Percentiles rank a stretch among this genome's conserved stretches.
Evolutionary conservation across 2,797 vertebrate species (phyloP).

Genomic region (Morus bassanus): DNA sequence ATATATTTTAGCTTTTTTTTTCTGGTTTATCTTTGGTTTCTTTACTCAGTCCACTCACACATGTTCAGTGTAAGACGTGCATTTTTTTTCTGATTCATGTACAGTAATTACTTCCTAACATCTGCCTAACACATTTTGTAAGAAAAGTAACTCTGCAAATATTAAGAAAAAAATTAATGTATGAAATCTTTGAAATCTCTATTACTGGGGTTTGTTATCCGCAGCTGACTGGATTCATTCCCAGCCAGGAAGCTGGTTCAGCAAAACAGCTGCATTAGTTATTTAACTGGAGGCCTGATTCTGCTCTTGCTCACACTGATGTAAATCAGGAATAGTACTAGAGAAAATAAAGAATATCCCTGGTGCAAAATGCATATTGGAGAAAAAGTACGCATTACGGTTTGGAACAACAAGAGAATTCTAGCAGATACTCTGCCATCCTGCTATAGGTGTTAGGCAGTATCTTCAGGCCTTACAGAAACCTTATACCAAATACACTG

Average conservation of each 20-base stretch:
- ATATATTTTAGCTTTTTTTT: not conserved
- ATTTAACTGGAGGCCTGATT: slow-evolving; percentile 4
- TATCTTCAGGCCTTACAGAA: not conserved
- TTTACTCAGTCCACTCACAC: slow-evolving; percentile 18
- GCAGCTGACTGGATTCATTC: slow-evolving; percentile 66
- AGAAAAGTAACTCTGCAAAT: slow-evolving; percentile 52
- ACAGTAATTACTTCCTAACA: slow-evolving; percentile 69
- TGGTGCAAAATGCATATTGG: not conserved
- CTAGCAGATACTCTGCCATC: not conserved
- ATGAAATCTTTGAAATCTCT: slow-evolving; percentile 62
- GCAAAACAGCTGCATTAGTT: slow-evolving; percentile 68
- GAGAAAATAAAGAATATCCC: not conserved
- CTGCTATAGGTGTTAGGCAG: not conserved
- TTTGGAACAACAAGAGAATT: not conserved
- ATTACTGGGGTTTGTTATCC: slow-evolving; percentile 58
- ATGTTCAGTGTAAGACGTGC: not conserved
- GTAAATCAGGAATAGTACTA: not conserved
- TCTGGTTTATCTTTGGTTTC: slow-evolving; percentile 26
- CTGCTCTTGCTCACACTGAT: not conserved
- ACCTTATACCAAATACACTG: not conserved
- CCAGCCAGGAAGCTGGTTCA: slow-evolving; percentile 62
- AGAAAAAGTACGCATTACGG: not conserved
- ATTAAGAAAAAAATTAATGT: slow-evolving; percentile 45
- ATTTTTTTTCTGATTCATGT: slow-evolving; percentile 63
- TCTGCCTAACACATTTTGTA: slow-evolving; percentile 60